Conservation (phyloP, 2,113 vertebrate species). For the Sus scrofa region DNA sequence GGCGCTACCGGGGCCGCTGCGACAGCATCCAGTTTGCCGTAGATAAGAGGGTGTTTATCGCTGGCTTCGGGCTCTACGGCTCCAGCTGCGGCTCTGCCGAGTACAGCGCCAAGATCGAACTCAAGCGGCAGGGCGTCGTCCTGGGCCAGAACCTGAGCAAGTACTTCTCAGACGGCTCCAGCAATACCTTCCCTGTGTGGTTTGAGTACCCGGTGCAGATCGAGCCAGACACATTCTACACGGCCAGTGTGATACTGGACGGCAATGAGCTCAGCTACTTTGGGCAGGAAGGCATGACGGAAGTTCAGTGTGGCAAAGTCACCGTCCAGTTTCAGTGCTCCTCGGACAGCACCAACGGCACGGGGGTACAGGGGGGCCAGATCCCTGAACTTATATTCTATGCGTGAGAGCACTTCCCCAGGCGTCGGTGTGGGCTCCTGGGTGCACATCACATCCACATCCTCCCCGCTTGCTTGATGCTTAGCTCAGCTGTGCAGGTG, state of each 20-base stretch:
- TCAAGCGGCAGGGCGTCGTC: slow-evolving; percentile 96
- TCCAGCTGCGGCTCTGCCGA: slow-evolving; percentile 98
- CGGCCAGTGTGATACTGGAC: slow-evolving; percentile 96
- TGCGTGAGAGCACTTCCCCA: slow-evolving; percentile 88
- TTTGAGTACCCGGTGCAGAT: slow-evolving; percentile 99
- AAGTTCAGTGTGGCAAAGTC: slow-evolving; percentile 98
- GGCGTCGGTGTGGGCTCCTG: slow-evolving; percentile 48
- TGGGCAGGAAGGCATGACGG: slow-evolving; percentile 98
- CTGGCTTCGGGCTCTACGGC: slow-evolving; percentile 97
- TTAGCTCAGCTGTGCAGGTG: slow-evolving; percentile 83
- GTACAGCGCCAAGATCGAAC: slow-evolving; percentile 98
- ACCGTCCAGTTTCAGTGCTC: slow-evolving; percentile 99
- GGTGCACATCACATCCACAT: slow-evolving; percentile 72
- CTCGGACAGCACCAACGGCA: slow-evolving; percentile 98
- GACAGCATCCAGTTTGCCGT: slow-evolving; percentile 99
- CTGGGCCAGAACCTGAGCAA: slow-evolving; percentile 97
- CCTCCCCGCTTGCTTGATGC: slow-evolving; percentile 77
- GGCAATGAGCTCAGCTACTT: slow-evolving; percentile 98
- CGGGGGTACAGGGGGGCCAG: slow-evolving; percentile 97
- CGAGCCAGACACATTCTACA: slow-evolving; percentile 98
- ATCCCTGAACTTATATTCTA: slow-evolving; percentile 99
- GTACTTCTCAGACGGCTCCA: slow-evolving; percentile 98
- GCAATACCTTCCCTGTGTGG: slow-evolving; percentile 98
- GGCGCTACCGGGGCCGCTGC: slow-evolving; percentile 97
- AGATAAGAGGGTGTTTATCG: slow-evolving; percentile 97